These are phyloP conservation scores for Ctenopoma kingsleyae DNA, from an alignment of 2,797 vertebrate genomes.

Conservation along the genomic window DNA sequence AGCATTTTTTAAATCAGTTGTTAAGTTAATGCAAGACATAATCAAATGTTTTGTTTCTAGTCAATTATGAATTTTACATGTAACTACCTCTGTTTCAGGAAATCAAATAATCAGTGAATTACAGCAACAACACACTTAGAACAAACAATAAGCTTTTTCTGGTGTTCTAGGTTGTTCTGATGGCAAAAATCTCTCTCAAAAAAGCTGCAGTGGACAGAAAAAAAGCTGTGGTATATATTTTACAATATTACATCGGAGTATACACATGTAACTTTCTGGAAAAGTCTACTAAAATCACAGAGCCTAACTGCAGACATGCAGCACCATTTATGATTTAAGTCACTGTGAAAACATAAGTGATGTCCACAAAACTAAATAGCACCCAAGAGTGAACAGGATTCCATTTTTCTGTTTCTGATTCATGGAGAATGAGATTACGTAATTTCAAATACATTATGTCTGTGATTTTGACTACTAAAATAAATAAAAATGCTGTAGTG, in stretches of 20 bases:
- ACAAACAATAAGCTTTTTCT: background rate
- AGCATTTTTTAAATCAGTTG: background rate
- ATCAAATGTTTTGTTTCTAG: background rate
- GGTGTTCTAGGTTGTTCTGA: background rate
- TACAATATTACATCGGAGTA: background rate
- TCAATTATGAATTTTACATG: background rate
- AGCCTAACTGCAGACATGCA: background rate
- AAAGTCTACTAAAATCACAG: background rate
- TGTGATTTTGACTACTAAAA: slow-evolving; percentile 14
- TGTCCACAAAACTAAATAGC: slow-evolving; percentile 10
- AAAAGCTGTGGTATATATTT: background rate
- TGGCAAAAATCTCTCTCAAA: background rate
- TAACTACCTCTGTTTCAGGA: background rate
- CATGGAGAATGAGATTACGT: slow-evolving; percentile 14
- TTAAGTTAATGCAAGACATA: background rate
- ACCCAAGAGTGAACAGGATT: slow-evolving; percentile 9
- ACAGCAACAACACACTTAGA: slow-evolving; percentile 3
- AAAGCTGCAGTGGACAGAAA: background rate
- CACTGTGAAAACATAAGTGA: slow-evolving; percentile 17
- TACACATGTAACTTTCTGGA: background rate
- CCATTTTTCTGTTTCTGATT: slow-evolving; percentile 13
- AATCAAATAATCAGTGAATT: background rate
- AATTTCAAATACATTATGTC: slow-evolving; percentile 7
- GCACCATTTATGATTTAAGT: background rate
- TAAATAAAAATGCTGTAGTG: slow-evolving; percentile 7